Conservation (phyloP, 2,797 vertebrate species). For the Platyrinchus mystaceus region DNA sequence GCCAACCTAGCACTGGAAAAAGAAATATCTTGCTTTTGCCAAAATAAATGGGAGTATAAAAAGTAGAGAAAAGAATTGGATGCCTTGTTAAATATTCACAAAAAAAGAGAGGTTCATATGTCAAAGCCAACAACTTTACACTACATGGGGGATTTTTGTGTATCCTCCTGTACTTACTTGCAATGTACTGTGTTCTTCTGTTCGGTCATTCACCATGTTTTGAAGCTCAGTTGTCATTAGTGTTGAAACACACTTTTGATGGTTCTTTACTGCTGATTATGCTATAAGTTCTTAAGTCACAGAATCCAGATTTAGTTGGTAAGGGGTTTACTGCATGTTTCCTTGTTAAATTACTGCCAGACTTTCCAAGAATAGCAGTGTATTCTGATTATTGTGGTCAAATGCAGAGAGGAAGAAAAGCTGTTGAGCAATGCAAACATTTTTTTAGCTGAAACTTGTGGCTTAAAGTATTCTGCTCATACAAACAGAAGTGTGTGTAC, state of each 20-base stretch:
- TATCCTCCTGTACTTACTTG: background rate
- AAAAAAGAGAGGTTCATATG: background rate
- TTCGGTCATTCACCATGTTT: background rate
- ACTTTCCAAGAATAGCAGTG: constrained; percentile 19
- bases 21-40: background rate
- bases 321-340: background rate
- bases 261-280: constrained; percentile 29
- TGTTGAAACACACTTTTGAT: background rate
- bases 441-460: constrained; percentile 31
- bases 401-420: background rate
- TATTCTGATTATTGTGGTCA: constrained; percentile 18
- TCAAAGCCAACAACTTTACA: background rate
- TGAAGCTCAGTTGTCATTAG: background rate
- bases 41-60: background rate
- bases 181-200: background rate
- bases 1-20: background rate
- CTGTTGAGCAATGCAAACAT: constrained; percentile 3
- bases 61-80: background rate
- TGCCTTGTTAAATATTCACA: background rate
- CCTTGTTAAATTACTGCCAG: constrained; percentile 38
- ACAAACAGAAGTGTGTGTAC: background rate
- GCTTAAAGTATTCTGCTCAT: background rate
- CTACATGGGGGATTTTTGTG: background rate
- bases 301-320: constrained; percentile 45
- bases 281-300: constrained; percentile 31